These are phyloP conservation scores for Clostera curtula DNA, from an alignment of 2,888 invertebrate species.

Conservation along the genomic window DNA sequence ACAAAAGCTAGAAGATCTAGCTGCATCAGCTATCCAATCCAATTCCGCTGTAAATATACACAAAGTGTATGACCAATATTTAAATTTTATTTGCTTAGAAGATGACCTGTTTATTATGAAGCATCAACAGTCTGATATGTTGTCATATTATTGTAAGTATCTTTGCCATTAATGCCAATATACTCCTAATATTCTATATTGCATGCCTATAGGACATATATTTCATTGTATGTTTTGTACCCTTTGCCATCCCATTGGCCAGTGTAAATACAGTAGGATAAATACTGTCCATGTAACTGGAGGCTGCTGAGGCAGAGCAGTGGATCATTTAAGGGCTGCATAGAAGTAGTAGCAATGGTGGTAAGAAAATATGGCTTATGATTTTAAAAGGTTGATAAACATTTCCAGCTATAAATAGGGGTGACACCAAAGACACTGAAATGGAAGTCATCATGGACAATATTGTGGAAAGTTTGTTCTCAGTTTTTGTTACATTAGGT, in stretches of 20 bases:
- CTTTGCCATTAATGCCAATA: background rate
- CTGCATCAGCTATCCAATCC: conserved; percentile 91
- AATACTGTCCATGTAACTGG: too few relatives aligned
- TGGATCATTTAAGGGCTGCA: too few relatives aligned
- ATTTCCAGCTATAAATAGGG: conserved; percentile 89
- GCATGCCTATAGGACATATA: too few relatives aligned
- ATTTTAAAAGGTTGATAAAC: background rate
- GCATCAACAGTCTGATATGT: conserved; percentile 91
- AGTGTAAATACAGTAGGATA: too few relatives aligned
- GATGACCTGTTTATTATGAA: conserved; percentile 97
- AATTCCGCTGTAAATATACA: conserved; percentile 94
- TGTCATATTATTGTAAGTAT: conserved; percentile 92
- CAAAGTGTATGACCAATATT: conserved; percentile 98
- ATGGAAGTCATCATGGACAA: conserved; percentile 95
- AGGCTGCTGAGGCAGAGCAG: too few relatives aligned
- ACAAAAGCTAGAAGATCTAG: conserved; percentile 95
- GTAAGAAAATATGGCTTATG: too few relatives aligned
- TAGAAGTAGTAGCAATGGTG: too few relatives aligned
- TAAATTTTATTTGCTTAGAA: conserved; percentile 98
- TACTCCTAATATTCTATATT: too few relatives aligned
- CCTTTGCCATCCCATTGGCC: too few relatives aligned
- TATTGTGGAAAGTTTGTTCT: conserved; percentile 97
- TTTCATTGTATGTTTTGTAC: too few relatives aligned
- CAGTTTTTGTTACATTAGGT: conserved; percentile 97
- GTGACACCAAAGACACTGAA: conserved; percentile 95